Evolutionary conservation across 2,888 invertebrate species (phyloP).

Genomic region (Leptopilina syphax): DNA sequence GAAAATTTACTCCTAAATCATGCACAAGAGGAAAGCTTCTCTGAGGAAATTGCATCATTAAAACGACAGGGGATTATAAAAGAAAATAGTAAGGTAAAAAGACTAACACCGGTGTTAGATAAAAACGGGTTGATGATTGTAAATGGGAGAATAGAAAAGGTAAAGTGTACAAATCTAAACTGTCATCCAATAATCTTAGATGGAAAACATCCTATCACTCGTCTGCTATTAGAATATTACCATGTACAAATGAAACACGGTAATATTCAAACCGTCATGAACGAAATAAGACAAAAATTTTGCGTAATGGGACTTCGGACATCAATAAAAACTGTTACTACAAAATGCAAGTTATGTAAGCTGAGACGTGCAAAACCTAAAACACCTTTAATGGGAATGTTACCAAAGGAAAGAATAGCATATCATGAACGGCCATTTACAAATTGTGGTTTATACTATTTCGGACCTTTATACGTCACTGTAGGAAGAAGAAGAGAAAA

Average conservation of each 20-base stretch:
- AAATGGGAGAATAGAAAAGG: not conserved
- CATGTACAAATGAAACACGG: not conserved
- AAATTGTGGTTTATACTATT: conserved; percentile 50
- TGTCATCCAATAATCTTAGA: not conserved
- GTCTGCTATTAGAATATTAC: not conserved
- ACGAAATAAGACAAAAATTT: conserved; percentile 43
- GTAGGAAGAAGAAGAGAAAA: conserved; percentile 47
- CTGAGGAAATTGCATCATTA: not conserved
- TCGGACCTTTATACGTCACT: conserved; percentile 51
- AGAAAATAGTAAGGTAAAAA: not conserved
- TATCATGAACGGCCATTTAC: conserved; percentile 48
- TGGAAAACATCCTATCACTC: not conserved
- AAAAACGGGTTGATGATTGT: not conserved
- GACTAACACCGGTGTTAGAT: not conserved
- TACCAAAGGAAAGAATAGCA: conserved; percentile 42
- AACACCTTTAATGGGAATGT: conserved; percentile 44
- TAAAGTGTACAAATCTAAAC: not conserved
- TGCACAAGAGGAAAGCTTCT: not conserved
- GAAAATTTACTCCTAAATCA: not conserved
- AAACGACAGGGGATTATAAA: not conserved
- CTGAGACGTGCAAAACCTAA: conserved; percentile 33
- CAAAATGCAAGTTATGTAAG: conserved; percentile 36
- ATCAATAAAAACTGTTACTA: conserved; percentile 10
- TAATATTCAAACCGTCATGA: not conserved
- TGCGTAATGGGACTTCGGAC: conserved; percentile 43